Evolutionary conservation across 1,140 invertebrate species (phyloP).

Genomic region (Diuraphis noxia): DNA sequence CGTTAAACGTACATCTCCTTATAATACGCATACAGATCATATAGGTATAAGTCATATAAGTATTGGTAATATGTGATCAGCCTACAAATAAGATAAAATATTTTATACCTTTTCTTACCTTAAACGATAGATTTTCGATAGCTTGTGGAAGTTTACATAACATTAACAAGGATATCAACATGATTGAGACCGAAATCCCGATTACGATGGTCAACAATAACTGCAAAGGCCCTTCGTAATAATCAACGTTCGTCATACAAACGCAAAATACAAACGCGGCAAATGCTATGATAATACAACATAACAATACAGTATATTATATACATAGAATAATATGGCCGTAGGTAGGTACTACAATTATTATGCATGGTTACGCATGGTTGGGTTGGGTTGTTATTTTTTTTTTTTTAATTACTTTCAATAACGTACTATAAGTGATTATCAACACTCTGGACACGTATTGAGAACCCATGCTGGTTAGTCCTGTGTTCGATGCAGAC

Average conservation of each 20-base stretch:
- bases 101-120: neutral
- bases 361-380: no score
- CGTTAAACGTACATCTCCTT: neutral
- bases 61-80: neutral
- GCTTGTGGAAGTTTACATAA: slow-evolving; percentile 20
- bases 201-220: neutral
- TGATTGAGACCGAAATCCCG: neutral
- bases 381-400: no score
- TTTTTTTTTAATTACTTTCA: no score
- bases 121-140: neutral
- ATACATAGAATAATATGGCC: no score
- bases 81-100: neutral
- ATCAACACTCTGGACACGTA: slow-evolving; percentile 11
- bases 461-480: neutral
- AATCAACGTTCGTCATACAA: neutral
- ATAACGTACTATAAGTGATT: slow-evolving; percentile 8
- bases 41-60: neutral
- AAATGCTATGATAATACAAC: neutral
- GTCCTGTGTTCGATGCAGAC: neutral
- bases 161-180: neutral
- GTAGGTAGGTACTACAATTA: no score
- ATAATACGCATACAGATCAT: neutral
- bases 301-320: neutral
- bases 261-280: neutral
- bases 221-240: neutral